Evolutionary conservation across 2,113 vertebrate genomes (phyloP).

Genomic region (Hiodon tergisus): DNA sequence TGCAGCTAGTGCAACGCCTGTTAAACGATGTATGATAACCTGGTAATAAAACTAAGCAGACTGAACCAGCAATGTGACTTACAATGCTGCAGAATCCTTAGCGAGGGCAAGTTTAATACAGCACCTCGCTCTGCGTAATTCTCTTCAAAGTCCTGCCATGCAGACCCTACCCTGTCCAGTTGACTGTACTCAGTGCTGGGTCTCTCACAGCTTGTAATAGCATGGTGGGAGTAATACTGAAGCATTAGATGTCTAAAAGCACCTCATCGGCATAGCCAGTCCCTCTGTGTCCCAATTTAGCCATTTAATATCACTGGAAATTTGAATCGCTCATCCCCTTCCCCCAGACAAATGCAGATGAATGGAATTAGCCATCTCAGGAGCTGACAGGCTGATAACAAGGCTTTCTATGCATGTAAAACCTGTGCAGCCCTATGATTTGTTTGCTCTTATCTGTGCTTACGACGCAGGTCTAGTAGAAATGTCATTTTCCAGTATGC

Average conservation of each 20-base stretch:
- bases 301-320: conserved; percentile 32
- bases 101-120: no score
- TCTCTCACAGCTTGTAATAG: conserved; percentile 19
- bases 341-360: conserved; percentile 25
- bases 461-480: not conserved
- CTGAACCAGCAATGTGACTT: no score
- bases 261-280: conserved; percentile 26
- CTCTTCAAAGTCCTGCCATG: not conserved
- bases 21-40: no score
- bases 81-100: no score
- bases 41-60: no score
- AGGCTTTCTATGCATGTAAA: conserved; percentile 24
- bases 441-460: conserved; percentile 17
- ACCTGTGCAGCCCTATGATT: not conserved
- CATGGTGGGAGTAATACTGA: conserved; percentile 29
- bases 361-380: conserved; percentile 42
- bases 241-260: conserved; percentile 16
- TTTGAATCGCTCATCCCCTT: conserved; percentile 24
- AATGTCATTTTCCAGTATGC: not conserved
- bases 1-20: not conserved
- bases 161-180: no score
- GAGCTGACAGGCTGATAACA: conserved; percentile 28
- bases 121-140: not conserved
- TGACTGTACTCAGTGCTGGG: no score
- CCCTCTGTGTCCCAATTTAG: conserved; percentile 34